Evolutionary conservation across 2,888 invertebrate genomes (phyloP), one percentile per base, ranked within the genome.

Genomic region (Drosophila cyrtoloma): DNA sequence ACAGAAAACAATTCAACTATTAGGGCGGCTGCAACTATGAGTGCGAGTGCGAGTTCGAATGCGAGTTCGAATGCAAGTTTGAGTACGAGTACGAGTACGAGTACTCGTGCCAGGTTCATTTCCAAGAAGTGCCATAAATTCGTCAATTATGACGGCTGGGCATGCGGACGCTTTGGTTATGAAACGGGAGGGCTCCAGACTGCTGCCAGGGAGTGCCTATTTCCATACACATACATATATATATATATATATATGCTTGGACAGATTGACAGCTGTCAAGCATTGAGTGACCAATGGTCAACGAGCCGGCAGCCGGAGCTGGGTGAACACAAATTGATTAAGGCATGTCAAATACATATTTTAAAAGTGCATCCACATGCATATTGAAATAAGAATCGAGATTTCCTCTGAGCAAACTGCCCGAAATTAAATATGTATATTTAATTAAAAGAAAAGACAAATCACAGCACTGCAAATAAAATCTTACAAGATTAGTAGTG

Each of bases 91-190:
- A 6, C 3, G 16, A 37, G 37, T 37, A 19, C 52, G 57, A 53
- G 50, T 66, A 56, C 30, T 37, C 70, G 26, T 56, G 44, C 55
- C 58, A 63, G 59, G 42, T 55, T 71, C 77, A 60, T 56, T 89
- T 83, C 84, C 80, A 77, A 84, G 90, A 87, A 87, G 72, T 79
- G 75, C 85, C 80, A 86, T 90, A 87, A 87, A 90, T 90, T 90
- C 90, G 79, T 90, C 87, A 87, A 89, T 90, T 87, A 89, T 89
- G 89, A 89, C 84, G 77, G 80, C 89, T 75, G 78, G 63, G 74
- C 75, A 77, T 79, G 86, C 61, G 82, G 73, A 75, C 79, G 72
- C 79, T 75, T 75, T 71, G 71, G 72, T 67, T 70, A 71, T 59
- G 58, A 42, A 39, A 26, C 61, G 47, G 47, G 22, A n/a, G 51